Evolutionary conservation across 2,113 vertebrate species (phyloP).

Genomic region (Probosciger aterrimus): DNA sequence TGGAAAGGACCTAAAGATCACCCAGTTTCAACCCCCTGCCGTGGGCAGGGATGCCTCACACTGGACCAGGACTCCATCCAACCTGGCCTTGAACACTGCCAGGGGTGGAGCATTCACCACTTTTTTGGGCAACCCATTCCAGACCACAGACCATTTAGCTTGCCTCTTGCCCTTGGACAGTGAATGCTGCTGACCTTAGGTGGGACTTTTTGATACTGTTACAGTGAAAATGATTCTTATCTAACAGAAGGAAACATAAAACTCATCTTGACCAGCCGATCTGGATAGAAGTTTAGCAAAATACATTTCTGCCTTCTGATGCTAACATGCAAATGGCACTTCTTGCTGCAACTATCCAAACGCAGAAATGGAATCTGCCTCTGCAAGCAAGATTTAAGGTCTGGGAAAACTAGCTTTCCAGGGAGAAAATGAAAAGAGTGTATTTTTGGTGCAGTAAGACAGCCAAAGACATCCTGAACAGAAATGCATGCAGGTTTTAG

Average conservation of each 20-base stretch:
- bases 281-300: background rate
- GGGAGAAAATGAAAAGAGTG: background rate
- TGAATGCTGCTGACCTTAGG: background rate
- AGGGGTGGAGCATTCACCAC: background rate
- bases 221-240: background rate
- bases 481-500: background rate
- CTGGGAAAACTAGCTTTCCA: background rate
- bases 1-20: background rate
- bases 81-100: background rate
- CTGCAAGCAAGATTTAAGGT: background rate
- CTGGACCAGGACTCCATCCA: background rate
- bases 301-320: background rate
- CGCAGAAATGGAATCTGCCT: background rate
- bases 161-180: background rate
- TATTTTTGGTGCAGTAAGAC: background rate
- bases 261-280: background rate
- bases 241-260: background rate
- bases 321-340: background rate
- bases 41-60: background rate
- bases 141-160: fast-evolving
- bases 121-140: background rate
- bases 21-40: background rate
- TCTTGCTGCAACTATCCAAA: background rate
- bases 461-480: background rate
- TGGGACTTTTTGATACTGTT: background rate